Percentiles rank a stretch among this genome's conserved stretches.
phyloP scores from a whole-genome alignment of 2,888 invertebrate genomes.

The Pollenia labialis region DNA sequence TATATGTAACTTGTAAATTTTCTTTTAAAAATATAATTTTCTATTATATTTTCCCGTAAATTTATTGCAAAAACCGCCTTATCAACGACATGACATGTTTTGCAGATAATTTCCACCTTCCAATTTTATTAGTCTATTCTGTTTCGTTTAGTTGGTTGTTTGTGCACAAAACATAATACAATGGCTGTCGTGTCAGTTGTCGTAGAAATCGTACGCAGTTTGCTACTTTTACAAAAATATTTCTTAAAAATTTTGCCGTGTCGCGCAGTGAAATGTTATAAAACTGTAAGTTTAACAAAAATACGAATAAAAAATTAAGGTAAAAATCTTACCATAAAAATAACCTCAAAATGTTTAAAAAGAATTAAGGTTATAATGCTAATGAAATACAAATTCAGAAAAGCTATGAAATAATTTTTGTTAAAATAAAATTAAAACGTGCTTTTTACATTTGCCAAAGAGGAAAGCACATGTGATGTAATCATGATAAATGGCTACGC shows the following conservation, averaged over 20 bases:
- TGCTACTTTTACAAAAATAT: conserved; percentile 61
- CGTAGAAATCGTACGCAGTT: conserved; percentile 69
- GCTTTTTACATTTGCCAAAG: conserved; percentile 27
- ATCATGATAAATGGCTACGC: conserved; percentile 56
- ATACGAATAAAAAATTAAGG: conserved; percentile 28
- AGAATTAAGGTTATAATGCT: conserved; percentile 53
- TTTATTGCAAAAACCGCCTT: conserved; percentile 39
- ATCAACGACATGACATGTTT: conserved; percentile 12
- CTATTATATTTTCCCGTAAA: not conserved
- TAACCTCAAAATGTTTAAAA: conserved; percentile 65
- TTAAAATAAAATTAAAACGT: conserved; percentile 62
- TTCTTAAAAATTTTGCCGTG: conserved; percentile 58
- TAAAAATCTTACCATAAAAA: conserved; percentile 40
- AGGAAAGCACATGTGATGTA: conserved; percentile 71
- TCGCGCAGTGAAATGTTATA: conserved; percentile 69
- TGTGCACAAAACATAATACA: conserved; percentile 64
- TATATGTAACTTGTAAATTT: not conserved
- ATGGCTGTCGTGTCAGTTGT: conserved; percentile 71
- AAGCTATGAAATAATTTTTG: conserved; percentile 25
- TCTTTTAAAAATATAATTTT: not conserved
- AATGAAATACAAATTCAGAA: conserved; percentile 20
- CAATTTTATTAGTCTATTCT: conserved; percentile 39
- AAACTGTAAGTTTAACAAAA: conserved; percentile 63
- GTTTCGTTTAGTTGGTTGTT: conserved; percentile 63
- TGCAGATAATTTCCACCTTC: conserved; percentile 36